Percentiles rank a stretch among this genome's conserved stretches.
Evolutionary conservation across 2,113 vertebrate species (phyloP).

Genomic region (Lanius collurio): DNA sequence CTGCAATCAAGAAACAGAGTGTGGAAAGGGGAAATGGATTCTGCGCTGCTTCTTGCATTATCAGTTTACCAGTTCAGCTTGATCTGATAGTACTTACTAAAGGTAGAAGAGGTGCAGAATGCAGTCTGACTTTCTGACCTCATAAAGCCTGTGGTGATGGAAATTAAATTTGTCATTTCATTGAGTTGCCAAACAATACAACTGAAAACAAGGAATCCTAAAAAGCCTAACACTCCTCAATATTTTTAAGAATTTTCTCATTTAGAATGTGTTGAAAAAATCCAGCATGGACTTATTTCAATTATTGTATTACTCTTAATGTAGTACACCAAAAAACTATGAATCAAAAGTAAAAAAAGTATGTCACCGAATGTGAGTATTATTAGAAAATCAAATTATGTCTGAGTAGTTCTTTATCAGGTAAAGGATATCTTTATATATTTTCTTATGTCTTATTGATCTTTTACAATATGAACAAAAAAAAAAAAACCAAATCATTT

Average conservation of each 20-base stretch:
- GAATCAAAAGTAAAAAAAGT: background rate
- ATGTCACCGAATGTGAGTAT: background rate
- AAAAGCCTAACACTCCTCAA: rapidly evolving
- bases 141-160: background rate
- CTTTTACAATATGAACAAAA: background rate
- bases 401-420: background rate
- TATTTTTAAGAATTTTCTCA: background rate
- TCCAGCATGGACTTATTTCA: background rate
- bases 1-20: background rate
- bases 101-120: background rate
- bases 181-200: background rate
- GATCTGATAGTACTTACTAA: background rate
- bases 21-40: background rate
- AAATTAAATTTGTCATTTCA: background rate
- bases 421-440: background rate
- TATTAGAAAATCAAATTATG: background rate
- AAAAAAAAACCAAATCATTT: background rate
- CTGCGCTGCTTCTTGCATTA: background rate
- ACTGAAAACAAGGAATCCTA: background rate
- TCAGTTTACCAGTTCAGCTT: background rate
- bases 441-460: background rate
- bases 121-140: background rate
- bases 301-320: background rate
- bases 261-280: background rate
- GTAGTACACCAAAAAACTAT: background rate